phyloP scores from a whole-genome alignment of 2,113 vertebrate species.

The Misgurnus anguillicaudatus region DNA sequence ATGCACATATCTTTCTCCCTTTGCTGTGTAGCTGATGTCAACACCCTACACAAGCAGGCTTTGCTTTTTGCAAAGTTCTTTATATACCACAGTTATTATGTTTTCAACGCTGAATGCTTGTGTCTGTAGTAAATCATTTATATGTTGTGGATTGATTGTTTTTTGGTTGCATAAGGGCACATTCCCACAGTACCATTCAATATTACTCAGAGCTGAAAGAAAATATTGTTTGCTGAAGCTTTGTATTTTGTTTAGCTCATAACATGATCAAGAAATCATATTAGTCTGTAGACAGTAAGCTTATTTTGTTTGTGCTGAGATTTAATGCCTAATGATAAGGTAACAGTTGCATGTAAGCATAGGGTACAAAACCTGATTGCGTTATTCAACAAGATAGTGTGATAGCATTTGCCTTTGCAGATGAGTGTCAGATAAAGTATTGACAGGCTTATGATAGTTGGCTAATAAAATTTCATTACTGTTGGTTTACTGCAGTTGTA shows the following conservation, averaged over 20 bases:
- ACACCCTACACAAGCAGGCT: neutral
- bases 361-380: conserved; percentile 24
- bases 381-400: conserved; percentile 24
- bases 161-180: neutral
- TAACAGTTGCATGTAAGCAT: conserved; percentile 13
- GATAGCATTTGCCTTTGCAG: neutral
- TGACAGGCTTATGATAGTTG: no score
- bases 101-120: no score
- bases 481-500: no score
- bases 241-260: conserved; percentile 15
- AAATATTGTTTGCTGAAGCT: conserved; percentile 23
- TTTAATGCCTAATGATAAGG: neutral
- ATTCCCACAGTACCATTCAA: neutral
- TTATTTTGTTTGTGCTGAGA: neutral
- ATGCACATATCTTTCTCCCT: neutral
- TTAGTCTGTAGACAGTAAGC: neutral
- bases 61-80: no score
- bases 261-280: neutral
- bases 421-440: neutral
- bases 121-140: conserved; percentile 13
- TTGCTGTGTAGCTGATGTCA: neutral
- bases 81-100: no score
- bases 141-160: neutral
- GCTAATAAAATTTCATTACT: no score
- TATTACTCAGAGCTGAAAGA: neutral